phyloP scores from a whole-genome alignment of 2,888 invertebrate species.

The Chymomyza fuscimana region DNA sequence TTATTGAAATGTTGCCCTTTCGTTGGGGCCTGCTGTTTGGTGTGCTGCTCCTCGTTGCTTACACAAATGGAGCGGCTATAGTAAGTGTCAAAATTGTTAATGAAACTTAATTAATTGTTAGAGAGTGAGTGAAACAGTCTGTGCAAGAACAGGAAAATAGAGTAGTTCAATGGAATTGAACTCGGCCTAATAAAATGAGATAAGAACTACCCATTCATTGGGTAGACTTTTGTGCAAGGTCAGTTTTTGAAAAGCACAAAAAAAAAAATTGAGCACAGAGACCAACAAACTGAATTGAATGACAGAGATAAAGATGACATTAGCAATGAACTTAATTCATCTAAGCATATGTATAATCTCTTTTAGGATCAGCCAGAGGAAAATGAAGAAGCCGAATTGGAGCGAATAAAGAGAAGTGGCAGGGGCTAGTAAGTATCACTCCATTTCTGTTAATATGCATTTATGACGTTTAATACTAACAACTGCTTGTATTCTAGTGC shows the following conservation, averaged over 20 bases:
- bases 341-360: neutral
- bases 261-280: slow-evolving; percentile 8
- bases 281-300: neutral
- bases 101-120: slow-evolving; percentile 31
- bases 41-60: slow-evolving; percentile 63
- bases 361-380: slow-evolving; percentile 27
- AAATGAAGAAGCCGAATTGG: slow-evolving; percentile 47
- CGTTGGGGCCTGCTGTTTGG: slow-evolving; percentile 75
- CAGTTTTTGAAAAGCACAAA: slow-evolving; percentile 49
- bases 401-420: slow-evolving; percentile 73
- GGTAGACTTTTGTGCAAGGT: slow-evolving; percentile 58
- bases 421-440: slow-evolving; percentile 76
- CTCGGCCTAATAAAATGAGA: slow-evolving; percentile 48
- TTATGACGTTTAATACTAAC: neutral
- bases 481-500: slow-evolving; percentile 53
- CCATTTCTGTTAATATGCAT: neutral
- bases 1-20: slow-evolving; percentile 76
- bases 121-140: slow-evolving; percentile 4
- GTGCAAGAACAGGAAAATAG: neutral
- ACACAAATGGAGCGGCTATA: slow-evolving; percentile 73
- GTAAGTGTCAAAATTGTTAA: slow-evolving; percentile 68
- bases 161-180: slow-evolving; percentile 56
- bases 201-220: slow-evolving; percentile 39
- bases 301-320: slow-evolving; percentile 50
- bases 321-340: slow-evolving; percentile 55